Percentiles rank a stretch among this genome's conserved stretches.
These are phyloP conservation scores for Hyla sarda DNA, from an alignment of 2,113 vertebrate species.

Conservation along the genomic window DNA sequence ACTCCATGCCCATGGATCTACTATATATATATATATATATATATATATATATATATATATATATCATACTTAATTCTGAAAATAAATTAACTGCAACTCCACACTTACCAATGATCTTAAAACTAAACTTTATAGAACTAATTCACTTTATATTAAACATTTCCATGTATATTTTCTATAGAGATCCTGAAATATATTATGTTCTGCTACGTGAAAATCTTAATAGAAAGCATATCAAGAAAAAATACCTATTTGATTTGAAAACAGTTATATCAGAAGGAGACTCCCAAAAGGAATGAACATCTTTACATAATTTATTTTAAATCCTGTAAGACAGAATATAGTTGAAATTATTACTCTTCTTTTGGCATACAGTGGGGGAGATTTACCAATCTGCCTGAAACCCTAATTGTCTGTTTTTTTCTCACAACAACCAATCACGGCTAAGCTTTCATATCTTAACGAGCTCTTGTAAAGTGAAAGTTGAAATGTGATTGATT, in stretches of 20 bases:
- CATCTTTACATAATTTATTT: slow-evolving; percentile 9
- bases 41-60: no score
- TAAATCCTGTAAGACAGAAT: neutral
- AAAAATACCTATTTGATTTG: neutral
- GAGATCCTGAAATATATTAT: neutral
- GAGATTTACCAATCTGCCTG: no score
- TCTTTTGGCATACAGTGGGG: neutral
- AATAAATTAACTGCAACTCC: neutral
- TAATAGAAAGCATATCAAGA: neutral
- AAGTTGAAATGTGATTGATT: no score
- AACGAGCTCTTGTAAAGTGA: no score
- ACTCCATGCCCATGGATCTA: no score
- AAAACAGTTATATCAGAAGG: neutral
- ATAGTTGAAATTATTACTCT: neutral
- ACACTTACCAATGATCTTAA: neutral
- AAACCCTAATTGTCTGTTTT: no score
- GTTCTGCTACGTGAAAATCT: neutral
- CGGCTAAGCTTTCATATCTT: no score
- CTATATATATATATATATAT: neutral
- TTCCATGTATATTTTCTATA: neutral
- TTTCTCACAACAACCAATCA: no score
- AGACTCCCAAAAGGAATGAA: neutral
- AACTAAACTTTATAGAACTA: neutral
- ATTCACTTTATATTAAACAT: neutral
- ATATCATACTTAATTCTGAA: neutral